Base-by-base conservation (phyloP, 2,888 invertebrate species). In the Phlogophora meticulosa region DNA sequence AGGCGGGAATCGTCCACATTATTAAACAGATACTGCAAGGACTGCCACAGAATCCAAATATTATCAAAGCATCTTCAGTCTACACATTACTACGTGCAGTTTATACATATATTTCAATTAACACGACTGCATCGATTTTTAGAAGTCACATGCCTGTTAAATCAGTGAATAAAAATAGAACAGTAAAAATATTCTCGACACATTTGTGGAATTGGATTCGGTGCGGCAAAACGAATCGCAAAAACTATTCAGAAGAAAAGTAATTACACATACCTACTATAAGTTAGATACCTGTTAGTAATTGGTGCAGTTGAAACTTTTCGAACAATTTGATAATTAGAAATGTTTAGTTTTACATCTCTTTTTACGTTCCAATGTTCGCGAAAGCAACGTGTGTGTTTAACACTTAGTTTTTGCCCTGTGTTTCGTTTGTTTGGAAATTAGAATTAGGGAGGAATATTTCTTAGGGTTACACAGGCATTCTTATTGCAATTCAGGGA, bases 101-200 rank as follows among this genome's bases (percentile, higher is more conserved):
- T 22, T 10, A 63, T n/a, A 32, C 38, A 1, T 38, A 64, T 38
- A 46, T n/a, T n/a, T n/a, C n/a, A 42, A 51, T 42, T 34, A 3
- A 10, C 4, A 36, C 15, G 20, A 22, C 7, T 34, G n/a, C 15
- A 49, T 49, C 0, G 42, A n/a, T 1, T 34, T 15, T 4, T 20
- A 28, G 11, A 5, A 28, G 4, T 22, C 32, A 4, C 4, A 11
- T 42, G 10, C 11, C 2, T 9, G 22, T 17, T 10, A 22, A n/a
- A n/a, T n/a, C 17, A 17, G 4, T 13, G n/a, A 20, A 22, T 22
- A 15, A 22, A 34, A 52, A 28, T 52, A 15, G 20, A 67, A 7
- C 24, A 13, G 10, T 28, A 28, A 0, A 7, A 15, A n/a, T n/a
- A n/a, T 28, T 20, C 17, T 17, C 11, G 15, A 24, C 15, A 49